These are phyloP conservation scores for Pseudococcus longispinus DNA, from an alignment of 2,888 invertebrate genomes.

Conservation along the genomic window DNA sequence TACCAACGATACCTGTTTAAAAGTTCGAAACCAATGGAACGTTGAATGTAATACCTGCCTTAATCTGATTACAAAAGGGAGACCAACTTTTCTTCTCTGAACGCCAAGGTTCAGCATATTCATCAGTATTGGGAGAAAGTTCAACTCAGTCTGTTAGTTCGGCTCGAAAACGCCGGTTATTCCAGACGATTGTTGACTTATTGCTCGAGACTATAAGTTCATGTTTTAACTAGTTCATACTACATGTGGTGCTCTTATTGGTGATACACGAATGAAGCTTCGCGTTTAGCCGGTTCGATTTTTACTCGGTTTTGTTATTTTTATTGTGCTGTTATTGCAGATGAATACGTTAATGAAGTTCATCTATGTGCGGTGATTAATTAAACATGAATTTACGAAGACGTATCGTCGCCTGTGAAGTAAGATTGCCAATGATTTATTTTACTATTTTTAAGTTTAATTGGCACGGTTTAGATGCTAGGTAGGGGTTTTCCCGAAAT, in stretches of 20 bases:
- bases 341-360: slow-evolving; percentile 9
- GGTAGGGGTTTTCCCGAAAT: too few relatives aligned
- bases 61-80: slow-evolving; percentile 26
- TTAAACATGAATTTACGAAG: slow-evolving; percentile 20
- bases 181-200: slow-evolving; percentile 23
- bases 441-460: too few relatives aligned
- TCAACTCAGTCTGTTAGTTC: slow-evolving; percentile 40
- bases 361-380: slow-evolving; percentile 20
- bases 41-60: background rate
- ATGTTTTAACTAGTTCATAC: slow-evolving; percentile 26
- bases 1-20: background rate
- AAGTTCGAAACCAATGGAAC: background rate
- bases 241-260: background rate
- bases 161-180: slow-evolving; percentile 51
- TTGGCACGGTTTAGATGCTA: too few relatives aligned
- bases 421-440: background rate
- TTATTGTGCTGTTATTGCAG: background rate
- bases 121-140: slow-evolving; percentile 44
- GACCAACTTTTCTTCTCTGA: background rate
- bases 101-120: background rate
- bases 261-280: background rate
- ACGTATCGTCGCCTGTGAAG: slow-evolving; percentile 14
- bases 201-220: slow-evolving; percentile 33
- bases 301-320: background rate
- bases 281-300: background rate